phyloP scores from a whole-genome alignment of 1,140 invertebrate species.

The Solen grandis region DNA sequence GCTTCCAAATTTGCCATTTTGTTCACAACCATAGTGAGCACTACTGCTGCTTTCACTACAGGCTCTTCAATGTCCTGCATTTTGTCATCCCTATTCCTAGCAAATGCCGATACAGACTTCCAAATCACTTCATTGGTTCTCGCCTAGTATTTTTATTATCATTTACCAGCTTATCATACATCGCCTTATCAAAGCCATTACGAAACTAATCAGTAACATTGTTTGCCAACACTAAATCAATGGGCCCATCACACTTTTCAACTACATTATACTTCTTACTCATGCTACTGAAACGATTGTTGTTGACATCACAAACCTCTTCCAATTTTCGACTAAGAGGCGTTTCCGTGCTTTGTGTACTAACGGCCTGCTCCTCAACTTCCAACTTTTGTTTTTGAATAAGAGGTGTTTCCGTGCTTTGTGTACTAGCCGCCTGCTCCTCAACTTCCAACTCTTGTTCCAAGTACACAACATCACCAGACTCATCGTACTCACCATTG shows the following conservation, averaged over 20 bases:
- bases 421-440: too few relatives aligned
- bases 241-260: neutral
- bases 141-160: neutral
- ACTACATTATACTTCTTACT: too few relatives aligned
- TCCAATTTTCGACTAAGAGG: too few relatives aligned
- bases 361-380: too few relatives aligned
- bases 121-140: neutral
- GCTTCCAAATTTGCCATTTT: slow-evolving; percentile 1
- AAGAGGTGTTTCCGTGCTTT: too few relatives aligned
- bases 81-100: neutral
- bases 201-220: slow-evolving; percentile 2
- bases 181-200: slow-evolving; percentile 6
- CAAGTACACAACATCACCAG: too few relatives aligned
- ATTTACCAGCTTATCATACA: slow-evolving; percentile 1
- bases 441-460: too few relatives aligned
- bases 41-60: slow-evolving; percentile 1
- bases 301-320: too few relatives aligned
- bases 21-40: slow-evolving; percentile 3
- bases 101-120: neutral
- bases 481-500: too few relatives aligned
- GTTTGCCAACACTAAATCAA: slow-evolving; percentile 1
- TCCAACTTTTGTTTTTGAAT: too few relatives aligned
- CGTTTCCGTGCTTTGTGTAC: too few relatives aligned
- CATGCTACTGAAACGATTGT: too few relatives aligned
- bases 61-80: neutral